Percentiles rank a stretch among this genome's conserved stretches.
Conservation (phyloP, 1,140 invertebrate species). For the Anastrepha obliqua region DNA sequence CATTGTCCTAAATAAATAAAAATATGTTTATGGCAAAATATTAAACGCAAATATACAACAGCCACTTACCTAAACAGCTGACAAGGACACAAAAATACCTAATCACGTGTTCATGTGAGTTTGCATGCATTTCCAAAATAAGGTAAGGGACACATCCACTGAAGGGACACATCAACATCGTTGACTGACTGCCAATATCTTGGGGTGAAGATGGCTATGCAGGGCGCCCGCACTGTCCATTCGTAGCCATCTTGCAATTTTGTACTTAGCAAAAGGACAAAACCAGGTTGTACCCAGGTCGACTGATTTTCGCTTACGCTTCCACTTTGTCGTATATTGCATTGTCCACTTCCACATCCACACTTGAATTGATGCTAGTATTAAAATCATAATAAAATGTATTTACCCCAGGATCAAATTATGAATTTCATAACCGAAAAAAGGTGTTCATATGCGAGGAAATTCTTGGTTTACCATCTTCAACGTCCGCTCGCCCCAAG, state of each 20-base stretch:
- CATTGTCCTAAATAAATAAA: constrained; percentile 72
- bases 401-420: constrained; percentile 74
- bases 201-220: not conserved
- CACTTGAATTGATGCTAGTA: constrained; percentile 53
- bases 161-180: not conserved
- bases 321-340: not conserved
- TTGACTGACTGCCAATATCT: constrained; percentile 37
- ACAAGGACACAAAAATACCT: constrained; percentile 18
- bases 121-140: constrained; percentile 9
- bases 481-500: not conserved
- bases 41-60: constrained; percentile 69
- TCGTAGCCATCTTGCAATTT: constrained; percentile 68
- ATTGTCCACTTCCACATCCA: not conserved
- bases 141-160: not conserved
- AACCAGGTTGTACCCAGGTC: constrained; percentile 68
- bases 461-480: constrained; percentile 40
- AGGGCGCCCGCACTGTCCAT: constrained; percentile 30
- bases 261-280: constrained; percentile 62
- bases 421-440: constrained; percentile 63
- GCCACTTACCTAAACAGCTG: constrained; percentile 37
- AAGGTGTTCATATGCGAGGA: constrained; percentile 53
- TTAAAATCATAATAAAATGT: constrained; percentile 74
- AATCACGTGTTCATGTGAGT: not conserved
- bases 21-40: constrained; percentile 74
- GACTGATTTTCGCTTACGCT: constrained; percentile 53